A percentile compares a stretch with the other conserved stretches of the same genome.
phyloP scores from a whole-genome alignment of 2,888 invertebrate genomes.

The Punctoribates punctum region DNA sequence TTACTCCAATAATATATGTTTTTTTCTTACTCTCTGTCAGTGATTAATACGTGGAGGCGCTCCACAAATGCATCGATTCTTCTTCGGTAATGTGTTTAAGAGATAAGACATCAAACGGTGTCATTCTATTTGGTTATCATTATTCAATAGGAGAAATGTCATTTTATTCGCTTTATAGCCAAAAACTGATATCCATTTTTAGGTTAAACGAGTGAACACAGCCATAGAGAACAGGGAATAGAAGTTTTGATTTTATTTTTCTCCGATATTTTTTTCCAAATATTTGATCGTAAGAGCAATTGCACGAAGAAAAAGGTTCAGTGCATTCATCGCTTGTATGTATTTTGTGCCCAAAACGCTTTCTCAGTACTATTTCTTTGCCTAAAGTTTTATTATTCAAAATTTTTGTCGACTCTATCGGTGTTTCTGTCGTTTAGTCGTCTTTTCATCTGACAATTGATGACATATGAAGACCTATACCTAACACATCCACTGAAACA shows the following conservation, averaged over 20 bases:
- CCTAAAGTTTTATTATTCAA: slow-evolving; percentile 17
- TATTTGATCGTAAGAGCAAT: neutral
- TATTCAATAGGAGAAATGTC: slow-evolving; percentile 6
- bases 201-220: slow-evolving; percentile 5
- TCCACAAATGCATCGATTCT: neutral
- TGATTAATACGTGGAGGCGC: neutral
- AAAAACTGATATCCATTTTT: neutral
- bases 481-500: neutral
- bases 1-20: neutral
- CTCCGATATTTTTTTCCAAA: neutral
- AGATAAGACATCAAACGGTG: slow-evolving; percentile 3
- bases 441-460: slow-evolving; percentile 14
- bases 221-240: too few species aligned
- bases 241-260: too few species aligned
- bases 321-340: neutral
- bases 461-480: slow-evolving; percentile 5
- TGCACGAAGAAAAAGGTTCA: neutral
- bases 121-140: neutral
- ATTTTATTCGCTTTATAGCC: neutral
- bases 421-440: slow-evolving; percentile 1
- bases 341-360: neutral
- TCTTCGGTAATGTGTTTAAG: neutral
- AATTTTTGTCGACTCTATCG: slow-evolving; percentile 16
- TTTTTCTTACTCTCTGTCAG: neutral
- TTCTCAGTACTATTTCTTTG: neutral